These are phyloP conservation scores for Carcina quercana DNA, from an alignment of 2,888 invertebrate genomes.

Conservation along the genomic window DNA sequence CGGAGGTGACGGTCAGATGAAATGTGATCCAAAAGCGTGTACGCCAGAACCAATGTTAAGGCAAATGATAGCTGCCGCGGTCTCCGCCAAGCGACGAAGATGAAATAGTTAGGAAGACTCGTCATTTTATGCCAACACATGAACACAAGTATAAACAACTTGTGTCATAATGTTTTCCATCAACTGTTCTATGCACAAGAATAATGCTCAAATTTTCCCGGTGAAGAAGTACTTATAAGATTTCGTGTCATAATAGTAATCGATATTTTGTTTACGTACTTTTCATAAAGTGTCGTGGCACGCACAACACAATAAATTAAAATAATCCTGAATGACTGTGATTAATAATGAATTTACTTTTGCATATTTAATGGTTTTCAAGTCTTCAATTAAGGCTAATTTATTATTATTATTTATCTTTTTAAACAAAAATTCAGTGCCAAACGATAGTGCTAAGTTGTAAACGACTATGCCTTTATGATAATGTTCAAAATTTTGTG, in stretches of 20 bases:
- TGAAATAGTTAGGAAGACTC: slow-evolving; percentile 58
- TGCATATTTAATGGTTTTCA: slow-evolving; percentile 39
- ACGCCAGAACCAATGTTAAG: slow-evolving; percentile 92
- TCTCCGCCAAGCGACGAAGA: slow-evolving; percentile 82
- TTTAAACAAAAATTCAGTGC: slow-evolving; percentile 61
- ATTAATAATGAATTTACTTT: slow-evolving; percentile 53
- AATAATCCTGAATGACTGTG: slow-evolving; percentile 67
- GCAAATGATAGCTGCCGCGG: slow-evolving; percentile 91
- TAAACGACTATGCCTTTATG: slow-evolving; percentile 61
- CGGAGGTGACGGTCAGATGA: slow-evolving; percentile 94
- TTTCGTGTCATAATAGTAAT: slow-evolving; percentile 71
- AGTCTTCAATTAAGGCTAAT: slow-evolving; percentile 51
- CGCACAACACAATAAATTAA: slow-evolving; percentile 41
- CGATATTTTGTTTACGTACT: slow-evolving; percentile 52
- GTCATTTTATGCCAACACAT: slow-evolving; percentile 34
- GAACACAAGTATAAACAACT: slow-evolving; percentile 50
- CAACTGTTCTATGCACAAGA: slow-evolving; percentile 65
- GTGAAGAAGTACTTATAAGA: slow-evolving; percentile 61
- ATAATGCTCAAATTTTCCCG: slow-evolving; percentile 70
- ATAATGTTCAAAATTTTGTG: slow-evolving; percentile 54
- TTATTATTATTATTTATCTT: slow-evolving; percentile 47
- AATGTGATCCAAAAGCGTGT: slow-evolving; percentile 93
- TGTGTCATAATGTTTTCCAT: slow-evolving; percentile 58
- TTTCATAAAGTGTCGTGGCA: slow-evolving; percentile 60
- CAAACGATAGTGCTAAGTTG: slow-evolving; percentile 71